Evolutionary conservation across 2,888 invertebrate genomes (phyloP), one percentile per base, ranked within the genome.

Genomic region (Campoplex nolae): DNA sequence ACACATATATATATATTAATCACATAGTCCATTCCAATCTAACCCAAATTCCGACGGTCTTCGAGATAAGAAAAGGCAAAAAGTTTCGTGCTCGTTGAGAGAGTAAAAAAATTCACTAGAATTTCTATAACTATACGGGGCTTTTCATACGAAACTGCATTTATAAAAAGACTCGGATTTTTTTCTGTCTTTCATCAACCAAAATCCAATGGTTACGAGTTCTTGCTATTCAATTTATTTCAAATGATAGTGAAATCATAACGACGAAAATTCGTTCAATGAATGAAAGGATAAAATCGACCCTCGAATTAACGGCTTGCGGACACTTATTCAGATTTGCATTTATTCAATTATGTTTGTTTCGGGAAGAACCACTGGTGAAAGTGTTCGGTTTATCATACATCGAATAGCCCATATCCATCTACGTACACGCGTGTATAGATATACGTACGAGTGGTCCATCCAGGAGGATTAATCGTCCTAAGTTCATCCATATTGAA

Each of bases 401-500:
- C 54, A 42, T 56, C 2, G 78, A 42, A 78, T 38, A 23, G 6
- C 78, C 67, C 11, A 28, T 68, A 68, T 38, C 1, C 38, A 38
- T 38, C 8, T 18, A 56, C 13, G 48, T 42, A 70, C 11, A 48
- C 28, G 38, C 7, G 42, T 28, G 54, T 38, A 74, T 65, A 67
- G 18, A 62, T 65, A 67, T 38, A 62, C 62, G 67, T 80, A n/a
- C 13, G 45, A 48, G 32, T 35, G 77, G 81, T 86, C 87, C 83
- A 86, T 87, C 85, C 81, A 56, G 58, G 75, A 80, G 85, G 80
- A 89, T 89, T 89, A 88, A 89, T 87, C 87, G 88, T 84, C 85
- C 71, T 32, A 86, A 79, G 85, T 87, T 87, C 89, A 89, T 89
- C 86, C 89, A 88, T 87, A 88, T 89, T 87, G 87, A 89, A 88